Evolutionary conservation across 2,888 invertebrate species (phyloP), one percentile per base, ranked within the genome.

Genomic region (Eristalis arbustorum): DNA sequence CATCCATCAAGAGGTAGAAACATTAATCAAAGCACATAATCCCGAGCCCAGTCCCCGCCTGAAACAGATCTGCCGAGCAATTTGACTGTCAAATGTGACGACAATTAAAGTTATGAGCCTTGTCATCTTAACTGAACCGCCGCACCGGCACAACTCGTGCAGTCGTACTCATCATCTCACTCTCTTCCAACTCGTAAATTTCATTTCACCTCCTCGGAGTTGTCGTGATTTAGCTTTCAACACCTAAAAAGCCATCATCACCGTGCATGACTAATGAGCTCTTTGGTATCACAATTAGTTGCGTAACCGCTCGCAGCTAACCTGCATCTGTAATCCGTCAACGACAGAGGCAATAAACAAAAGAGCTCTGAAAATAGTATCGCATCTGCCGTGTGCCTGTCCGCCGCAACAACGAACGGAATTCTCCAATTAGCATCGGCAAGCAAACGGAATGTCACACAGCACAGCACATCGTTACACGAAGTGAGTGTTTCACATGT

Each of bases 291-390:
- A 25, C 68, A 23, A 22, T 49, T 49, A 25, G 18, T 40, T 18
- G 18, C 22, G 49, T 49, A 49, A 49, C 63, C 31, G 14, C 28
- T 62, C 34, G 34, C 49, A 56, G 31, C 61, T 66, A 57, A 22
- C n/a, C 57, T 66, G 56, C 74, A 75, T 69, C 62, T 76, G 76
- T 49, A 56, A 68, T 76, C 49, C 62, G 14, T 76, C 77, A 63
- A 37, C 37, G 49, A 49, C 34, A 49, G 23, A 10, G 34, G 42
- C 18, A 49, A 28, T 18, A 77, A 69, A 69, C 68, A 62, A 63
- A 57, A 37, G 62, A 56, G 34, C 34, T 77, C 40, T 37, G 37
- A 10, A 68, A 56, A 63, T 56, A 42, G 64, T 10, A 34, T 42
- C 31, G 49, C 23, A 49, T 5, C 56, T 23, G n/a, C 37, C 5